Evolutionary conservation across 2,888 invertebrate genomes (phyloP).

Genomic region (Melanchra persicariae): DNA sequence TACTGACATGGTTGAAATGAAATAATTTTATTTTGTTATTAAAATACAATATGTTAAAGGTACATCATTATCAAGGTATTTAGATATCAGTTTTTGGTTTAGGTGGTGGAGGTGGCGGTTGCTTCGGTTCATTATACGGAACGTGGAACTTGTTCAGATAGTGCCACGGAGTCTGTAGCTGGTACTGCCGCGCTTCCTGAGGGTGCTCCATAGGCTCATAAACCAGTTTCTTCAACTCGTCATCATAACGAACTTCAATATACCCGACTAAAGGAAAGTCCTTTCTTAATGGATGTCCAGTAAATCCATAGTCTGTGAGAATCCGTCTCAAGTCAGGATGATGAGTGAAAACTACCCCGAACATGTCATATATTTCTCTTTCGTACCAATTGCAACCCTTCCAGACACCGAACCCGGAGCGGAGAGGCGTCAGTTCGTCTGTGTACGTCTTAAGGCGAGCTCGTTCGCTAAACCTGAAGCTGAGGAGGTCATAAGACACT

Average conservation of each 20-base stretch:
- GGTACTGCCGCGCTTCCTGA: conserved; percentile 79
- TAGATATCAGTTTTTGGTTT: conserved; percentile 42
- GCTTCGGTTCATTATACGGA: conserved; percentile 73
- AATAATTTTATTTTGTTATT: conserved; percentile 4
- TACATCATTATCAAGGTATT: neutral
- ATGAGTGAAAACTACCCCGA: conserved; percentile 83
- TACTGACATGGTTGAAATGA: neutral
- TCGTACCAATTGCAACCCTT: conserved; percentile 76
- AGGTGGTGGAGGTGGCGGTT: conserved; percentile 48
- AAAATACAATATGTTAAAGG: neutral
- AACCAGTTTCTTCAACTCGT: conserved; percentile 85
- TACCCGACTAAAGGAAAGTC: conserved; percentile 86
- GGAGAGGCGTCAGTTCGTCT: conserved; percentile 84
- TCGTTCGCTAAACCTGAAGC: conserved; percentile 78
- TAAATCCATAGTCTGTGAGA: conserved; percentile 86
- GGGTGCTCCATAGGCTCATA: conserved; percentile 86
- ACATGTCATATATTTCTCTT: conserved; percentile 87
- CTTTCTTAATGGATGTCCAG: conserved; percentile 86
- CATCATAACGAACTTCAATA: conserved; percentile 85
- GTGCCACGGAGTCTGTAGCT: conserved; percentile 84
- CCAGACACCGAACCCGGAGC: conserved; percentile 80
- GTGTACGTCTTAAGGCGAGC: conserved; percentile 84
- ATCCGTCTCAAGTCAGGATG: conserved; percentile 86
- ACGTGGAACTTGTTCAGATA: conserved; percentile 83
- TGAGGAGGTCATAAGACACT: conserved; percentile 80